Base-by-base conservation (phyloP, 1,140 invertebrate genomes). In the Diorhabda sublineata region DNA sequence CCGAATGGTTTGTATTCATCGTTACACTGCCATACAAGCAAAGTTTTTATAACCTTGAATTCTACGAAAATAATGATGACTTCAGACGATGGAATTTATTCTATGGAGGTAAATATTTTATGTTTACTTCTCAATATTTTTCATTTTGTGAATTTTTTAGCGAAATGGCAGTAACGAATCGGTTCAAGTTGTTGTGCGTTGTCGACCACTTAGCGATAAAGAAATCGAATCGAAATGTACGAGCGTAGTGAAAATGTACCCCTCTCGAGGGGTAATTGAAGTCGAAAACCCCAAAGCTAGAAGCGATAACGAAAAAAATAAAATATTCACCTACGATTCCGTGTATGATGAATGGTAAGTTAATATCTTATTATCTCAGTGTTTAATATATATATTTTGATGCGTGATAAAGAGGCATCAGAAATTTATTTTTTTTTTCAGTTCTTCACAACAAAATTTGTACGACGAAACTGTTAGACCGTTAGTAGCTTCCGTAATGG, bases 401-500 rank as follows among this genome's bases (percentile, higher is more conserved):
- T 26, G 26, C 26, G 26, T 26, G 26, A 26, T 26, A 1, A 26
- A 26, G 26, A 26, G 26, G 26, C 26, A 26, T 26, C 26, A 1
- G 26, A 26, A 26, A 26, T 26, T 26, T 26, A 52, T 52, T 52
- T 52, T 3, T 11, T 42, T 60, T 74, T 84, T 75, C 74, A 88
- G 86, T 76, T 92, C 96, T 2, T 90, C 89, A 67, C 98, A 99
- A 81, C 89, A 92, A 74, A 94, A 95, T 70, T 83, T 99, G 2
- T 99, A 99, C 83, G 94, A 98, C 82, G 96, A 98, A 82, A 91
- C 91, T 68, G 95, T 98, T 44, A 87, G 94, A 47, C 95, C 96
- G 0, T 82, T 99, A 70, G 96, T 99, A n/a, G 91, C 96, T 70
- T 97, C 95, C 6, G 97, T 99, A 2, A 85, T 99, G 42, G 92